These are phyloP conservation scores for Drosophila subquinaria DNA, from an alignment of 2,888 invertebrate genomes.

Conservation along the genomic window DNA sequence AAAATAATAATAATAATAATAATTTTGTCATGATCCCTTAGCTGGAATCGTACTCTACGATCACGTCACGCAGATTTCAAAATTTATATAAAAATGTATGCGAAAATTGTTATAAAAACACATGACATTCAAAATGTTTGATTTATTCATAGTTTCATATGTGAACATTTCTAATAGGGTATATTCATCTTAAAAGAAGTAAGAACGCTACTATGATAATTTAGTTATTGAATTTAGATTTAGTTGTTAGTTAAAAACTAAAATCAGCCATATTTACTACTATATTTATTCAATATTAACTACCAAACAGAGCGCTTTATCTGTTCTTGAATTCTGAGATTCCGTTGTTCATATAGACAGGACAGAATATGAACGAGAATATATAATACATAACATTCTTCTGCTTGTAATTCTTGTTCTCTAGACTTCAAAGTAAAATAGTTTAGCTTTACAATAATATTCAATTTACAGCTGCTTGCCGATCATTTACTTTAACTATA, in stretches of 20 bases:
- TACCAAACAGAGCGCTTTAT: too few species aligned
- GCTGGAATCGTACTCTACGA: slow-evolving; percentile 4
- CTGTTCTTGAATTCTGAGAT: too few species aligned
- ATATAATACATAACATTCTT: too few species aligned
- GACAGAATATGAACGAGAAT: too few species aligned
- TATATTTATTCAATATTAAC: too few species aligned
- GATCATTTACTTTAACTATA: background rate
- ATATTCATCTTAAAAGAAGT: background rate
- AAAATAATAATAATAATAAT: background rate
- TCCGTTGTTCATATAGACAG: too few species aligned
- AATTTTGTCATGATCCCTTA: slow-evolving; percentile 8
- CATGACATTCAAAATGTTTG: slow-evolving; percentile 3
- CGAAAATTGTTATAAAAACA: slow-evolving; percentile 6
- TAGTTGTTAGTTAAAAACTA: too few species aligned
- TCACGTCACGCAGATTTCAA: background rate
- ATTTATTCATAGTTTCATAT: slow-evolving; percentile 3
- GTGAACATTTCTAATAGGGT: background rate
- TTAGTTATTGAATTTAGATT: too few species aligned
- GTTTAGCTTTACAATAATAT: too few species aligned
- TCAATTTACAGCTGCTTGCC: background rate
- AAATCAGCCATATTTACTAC: too few species aligned
- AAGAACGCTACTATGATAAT: too few species aligned
- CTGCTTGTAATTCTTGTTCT: too few species aligned
- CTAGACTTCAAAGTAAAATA: background rate
- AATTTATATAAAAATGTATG: slow-evolving; percentile 2